Base-by-base conservation (phyloP, 2,797 vertebrate species). In the Coregonus sp. region DNA sequence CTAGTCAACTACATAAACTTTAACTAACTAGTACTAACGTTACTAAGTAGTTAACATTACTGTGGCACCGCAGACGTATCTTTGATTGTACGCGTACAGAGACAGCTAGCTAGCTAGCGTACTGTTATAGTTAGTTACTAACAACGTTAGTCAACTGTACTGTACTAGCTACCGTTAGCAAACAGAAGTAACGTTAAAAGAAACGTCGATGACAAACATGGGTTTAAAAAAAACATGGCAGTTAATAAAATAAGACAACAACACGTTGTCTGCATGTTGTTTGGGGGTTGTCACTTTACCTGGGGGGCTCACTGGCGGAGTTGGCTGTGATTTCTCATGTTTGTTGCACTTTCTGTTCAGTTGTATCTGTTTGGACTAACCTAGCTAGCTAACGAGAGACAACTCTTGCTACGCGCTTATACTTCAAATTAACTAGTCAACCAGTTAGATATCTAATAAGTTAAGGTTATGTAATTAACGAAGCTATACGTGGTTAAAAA, bases 401-500 rank as follows among this genome's bases (percentile, higher is more conserved):
- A 5, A 56, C 18, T 56, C 16, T 56, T 0, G 18, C 54, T n/a
- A n/a, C 4, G 0, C 4, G 18, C 18, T 18, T 14, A 54, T 15
- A 54, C 52, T 40, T 40, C 7, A 7, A 40, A 7, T 7, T 1
- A 65, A 3, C 25, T 31, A 66, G 12, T 31, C 11, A 29, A 31
- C 61, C 7, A 9, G 63, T 31, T 29, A 66, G 25, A 65, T 68
- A 16, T 5, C 61, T 66, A 40, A 85, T 77, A 76, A 80, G 0
- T 5, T 14, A 54, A 54, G 25, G 25, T 73, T 7, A 54, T 73
- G 50, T 29, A 5, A 16, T 1, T 66, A 15, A 12, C 29, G 4
- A 4, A 14, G 5, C 16, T 15, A 1, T 7, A 3, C 0, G 15
- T 4, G 25, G 12, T 40, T 3, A 52, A 1, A 1, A 73, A 2